Evolutionary conservation across 2,797 vertebrate genomes (phyloP), one percentile per base, ranked within the genome.

Genomic region (Pangasius djambal): DNA sequence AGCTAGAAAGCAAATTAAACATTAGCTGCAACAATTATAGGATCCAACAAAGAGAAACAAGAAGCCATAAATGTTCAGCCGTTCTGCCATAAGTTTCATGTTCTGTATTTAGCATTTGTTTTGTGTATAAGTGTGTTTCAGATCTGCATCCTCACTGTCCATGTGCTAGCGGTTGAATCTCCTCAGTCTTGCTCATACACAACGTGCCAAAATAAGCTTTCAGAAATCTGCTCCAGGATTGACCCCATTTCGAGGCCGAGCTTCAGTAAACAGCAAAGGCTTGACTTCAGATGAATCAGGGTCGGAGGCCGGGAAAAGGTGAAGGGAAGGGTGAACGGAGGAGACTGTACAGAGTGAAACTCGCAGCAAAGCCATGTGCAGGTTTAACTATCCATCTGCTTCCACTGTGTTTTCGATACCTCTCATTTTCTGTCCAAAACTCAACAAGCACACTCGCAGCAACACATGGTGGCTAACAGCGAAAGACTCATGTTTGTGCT

Each of bases 1-100:
- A 91, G 79, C 79, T 31, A 77, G 87, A 88, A 88, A 90, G 89
- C 88, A 91, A 90, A 91, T 91, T 55, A 92, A 90, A 81, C 91
- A 92, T 90, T 84, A 88, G 87, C 83, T 91, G 83, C 63, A 86
- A 89, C 87, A 92, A 92, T 92, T 91, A 92, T 69, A 79, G 57
- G 88, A 85, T 87, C 83, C 63, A 82, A 92, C 77, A 87, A 87
- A 88, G 63, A 83, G 22, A 87, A 81, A 25, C 63, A 44, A 90
- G 63, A 15, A 85, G 84, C 52, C 85, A 86, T 87, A 63, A 79
- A 44, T 65, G 90, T 57, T 87, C 81, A 57, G 57, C 52, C 79
- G 2, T 31, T 67, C 88, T 79, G 75, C 63, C 40, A 82, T 28
- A 87, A 70, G 74, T 10, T 84, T 84, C 0, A 55, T 37, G 18